phyloP scores from a whole-genome alignment of 2,797 vertebrate species.

The Ctenochaetus hawaiiensis region DNA sequence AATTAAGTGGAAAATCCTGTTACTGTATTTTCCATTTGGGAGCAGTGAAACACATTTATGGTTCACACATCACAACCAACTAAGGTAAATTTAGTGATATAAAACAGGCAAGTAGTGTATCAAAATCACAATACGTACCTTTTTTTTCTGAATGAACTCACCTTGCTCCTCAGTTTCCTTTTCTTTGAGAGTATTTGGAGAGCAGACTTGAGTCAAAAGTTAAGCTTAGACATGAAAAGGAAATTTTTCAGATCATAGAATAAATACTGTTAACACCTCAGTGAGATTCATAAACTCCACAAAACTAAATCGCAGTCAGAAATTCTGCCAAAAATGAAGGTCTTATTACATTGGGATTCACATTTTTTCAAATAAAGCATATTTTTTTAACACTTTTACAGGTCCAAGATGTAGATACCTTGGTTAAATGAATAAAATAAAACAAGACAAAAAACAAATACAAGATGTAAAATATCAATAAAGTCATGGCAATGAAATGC shows the following conservation, averaged over 20 bases:
- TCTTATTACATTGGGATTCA: too few species aligned
- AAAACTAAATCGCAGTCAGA: background rate
- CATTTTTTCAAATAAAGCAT: too few species aligned
- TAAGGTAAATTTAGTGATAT: constrained; percentile 31
- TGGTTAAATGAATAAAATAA: too few species aligned
- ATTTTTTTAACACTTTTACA: too few species aligned
- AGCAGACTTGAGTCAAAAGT: background rate
- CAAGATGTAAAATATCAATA: background rate
- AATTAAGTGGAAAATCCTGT: constrained; percentile 51
- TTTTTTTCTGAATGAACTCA: background rate
- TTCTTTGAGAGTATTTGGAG: background rate
- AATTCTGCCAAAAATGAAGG: background rate
- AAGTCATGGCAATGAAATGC: background rate
- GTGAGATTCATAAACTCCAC: background rate
- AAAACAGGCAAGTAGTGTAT: constrained; percentile 16
- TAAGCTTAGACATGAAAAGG: background rate
- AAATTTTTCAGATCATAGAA: background rate
- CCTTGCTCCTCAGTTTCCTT: background rate
- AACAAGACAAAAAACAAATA: too few species aligned
- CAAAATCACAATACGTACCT: constrained; percentile 6
- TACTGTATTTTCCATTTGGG: constrained; percentile 53
- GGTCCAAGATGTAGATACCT: too few species aligned
- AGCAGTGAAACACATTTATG: constrained; percentile 46
- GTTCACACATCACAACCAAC: constrained; percentile 41
- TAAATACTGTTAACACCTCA: background rate